Percentiles rank a stretch among this genome's conserved stretches.
Conservation (phyloP, 2,113 vertebrate species). For the Corydoras maculifer region DNA sequence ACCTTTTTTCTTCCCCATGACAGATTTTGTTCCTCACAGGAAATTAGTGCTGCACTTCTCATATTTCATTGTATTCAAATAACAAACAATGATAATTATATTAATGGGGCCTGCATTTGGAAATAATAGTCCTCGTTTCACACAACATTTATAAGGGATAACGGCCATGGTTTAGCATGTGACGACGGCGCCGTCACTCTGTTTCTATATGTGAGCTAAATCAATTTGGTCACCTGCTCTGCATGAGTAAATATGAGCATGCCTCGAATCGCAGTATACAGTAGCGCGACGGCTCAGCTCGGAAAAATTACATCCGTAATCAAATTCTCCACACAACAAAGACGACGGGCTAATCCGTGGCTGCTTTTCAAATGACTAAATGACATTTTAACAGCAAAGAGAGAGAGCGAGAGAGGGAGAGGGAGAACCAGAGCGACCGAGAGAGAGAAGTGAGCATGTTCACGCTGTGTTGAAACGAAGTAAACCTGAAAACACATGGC, state of each 20-base stretch:
- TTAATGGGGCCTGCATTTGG: constrained; percentile 15
- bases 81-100: constrained; percentile 43
- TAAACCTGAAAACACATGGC: constrained; percentile 64
- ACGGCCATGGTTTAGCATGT: constrained; percentile 13
- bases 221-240: constrained; percentile 45
- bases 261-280: constrained; percentile 40
- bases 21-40: constrained; percentile 36
- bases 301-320: constrained; percentile 39
- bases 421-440: too few relatives aligned
- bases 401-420: constrained; percentile 32
- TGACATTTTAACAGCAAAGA: constrained; percentile 54
- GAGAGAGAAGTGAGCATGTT: constrained; percentile 38
- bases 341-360: constrained; percentile 33
- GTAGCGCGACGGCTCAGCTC: constrained; percentile 36
- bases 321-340: constrained; percentile 47
- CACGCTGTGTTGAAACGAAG: constrained; percentile 56
- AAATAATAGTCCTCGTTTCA: constrained; percentile 34
- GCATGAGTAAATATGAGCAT: constrained; percentile 42
- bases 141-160: constrained; percentile 36
- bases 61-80: constrained; percentile 34
- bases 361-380: constrained; percentile 58
- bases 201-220: constrained; percentile 41
- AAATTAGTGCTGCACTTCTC: constrained; percentile 28
- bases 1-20: constrained; percentile 33
- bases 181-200: constrained; percentile 26